Conservation (phyloP, 2,888 invertebrate genomes). For the Melieria picta region DNA sequence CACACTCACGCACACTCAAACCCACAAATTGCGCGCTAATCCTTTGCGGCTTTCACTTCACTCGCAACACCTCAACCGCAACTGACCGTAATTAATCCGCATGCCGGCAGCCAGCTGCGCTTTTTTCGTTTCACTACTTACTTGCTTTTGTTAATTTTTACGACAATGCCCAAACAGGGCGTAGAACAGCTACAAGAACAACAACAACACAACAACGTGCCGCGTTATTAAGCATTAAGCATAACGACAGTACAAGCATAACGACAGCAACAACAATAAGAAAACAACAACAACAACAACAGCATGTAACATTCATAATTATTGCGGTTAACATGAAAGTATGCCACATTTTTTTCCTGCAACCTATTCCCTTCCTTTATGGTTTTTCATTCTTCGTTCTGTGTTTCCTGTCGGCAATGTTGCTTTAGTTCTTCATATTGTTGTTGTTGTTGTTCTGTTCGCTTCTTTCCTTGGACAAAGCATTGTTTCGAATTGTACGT, state of each 20-base stretch:
- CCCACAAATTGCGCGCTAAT: too few species aligned
- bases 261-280: background rate
- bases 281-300: slow-evolving; percentile 5
- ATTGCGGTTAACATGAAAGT: slow-evolving; percentile 20
- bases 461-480: background rate
- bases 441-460: background rate
- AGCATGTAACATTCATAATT: slow-evolving; percentile 24
- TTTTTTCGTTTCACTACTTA: background rate
- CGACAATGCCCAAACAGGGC: slow-evolving; percentile 10
- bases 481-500: too few species aligned
- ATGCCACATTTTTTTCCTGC: slow-evolving; percentile 9
- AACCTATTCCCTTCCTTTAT: background rate
- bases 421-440: background rate
- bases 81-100: slow-evolving; percentile 18
- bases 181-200: slow-evolving; percentile 1
- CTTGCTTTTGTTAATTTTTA: slow-evolving; percentile 21
- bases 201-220: background rate
- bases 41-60: too few species aligned
- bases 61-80: too few species aligned
- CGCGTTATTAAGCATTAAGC: too few species aligned
- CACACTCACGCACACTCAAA: too few species aligned
- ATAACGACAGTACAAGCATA: too few species aligned
- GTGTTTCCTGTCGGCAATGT: slow-evolving; percentile 2
- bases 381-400: background rate
- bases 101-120: background rate